Conservation (phyloP, 2,888 invertebrate species). For the Adelphocoris suturalis region DNA sequence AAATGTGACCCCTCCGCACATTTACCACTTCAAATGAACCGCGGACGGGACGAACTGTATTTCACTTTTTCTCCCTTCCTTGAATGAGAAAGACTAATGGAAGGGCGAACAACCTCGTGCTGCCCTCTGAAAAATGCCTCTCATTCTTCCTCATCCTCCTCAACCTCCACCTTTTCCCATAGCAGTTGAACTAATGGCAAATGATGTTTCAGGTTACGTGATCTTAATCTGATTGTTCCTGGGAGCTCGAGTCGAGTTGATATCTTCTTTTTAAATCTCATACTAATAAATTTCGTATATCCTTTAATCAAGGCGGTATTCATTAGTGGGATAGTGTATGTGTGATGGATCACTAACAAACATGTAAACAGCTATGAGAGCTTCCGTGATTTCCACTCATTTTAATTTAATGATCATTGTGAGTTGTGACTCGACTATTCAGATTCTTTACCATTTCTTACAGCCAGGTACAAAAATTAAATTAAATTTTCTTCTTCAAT, state of each 20-base stretch:
- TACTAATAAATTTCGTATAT: constrained; percentile 31
- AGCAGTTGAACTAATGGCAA: constrained; percentile 28
- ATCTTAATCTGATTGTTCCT: constrained; percentile 32
- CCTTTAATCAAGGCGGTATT: constrained; percentile 32
- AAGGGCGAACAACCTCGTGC: neutral
- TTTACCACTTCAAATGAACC: constrained; percentile 28
- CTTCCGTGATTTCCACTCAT: constrained; percentile 5
- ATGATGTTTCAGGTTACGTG: constrained; percentile 52
- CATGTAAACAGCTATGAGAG: neutral
- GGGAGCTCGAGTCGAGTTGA: neutral
- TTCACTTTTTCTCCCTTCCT: neutral
- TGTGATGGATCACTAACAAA: constrained; percentile 19
- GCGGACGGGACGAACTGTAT: neutral
- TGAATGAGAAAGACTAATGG: constrained; percentile 33
- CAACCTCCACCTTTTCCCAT: neutral
- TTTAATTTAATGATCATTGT: neutral
- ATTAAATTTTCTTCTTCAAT: no score
- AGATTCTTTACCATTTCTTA: no score
- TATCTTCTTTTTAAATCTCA: constrained; percentile 28
- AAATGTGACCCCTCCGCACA: neutral
- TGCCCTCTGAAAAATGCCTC: constrained; percentile 31
- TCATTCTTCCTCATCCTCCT: constrained; percentile 9
- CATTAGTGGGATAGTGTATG: neutral
- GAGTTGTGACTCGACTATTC: neutral
- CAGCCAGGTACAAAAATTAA: no score